Conservation (phyloP, 1,140 invertebrate genomes). For the Planococcus citri region DNA sequence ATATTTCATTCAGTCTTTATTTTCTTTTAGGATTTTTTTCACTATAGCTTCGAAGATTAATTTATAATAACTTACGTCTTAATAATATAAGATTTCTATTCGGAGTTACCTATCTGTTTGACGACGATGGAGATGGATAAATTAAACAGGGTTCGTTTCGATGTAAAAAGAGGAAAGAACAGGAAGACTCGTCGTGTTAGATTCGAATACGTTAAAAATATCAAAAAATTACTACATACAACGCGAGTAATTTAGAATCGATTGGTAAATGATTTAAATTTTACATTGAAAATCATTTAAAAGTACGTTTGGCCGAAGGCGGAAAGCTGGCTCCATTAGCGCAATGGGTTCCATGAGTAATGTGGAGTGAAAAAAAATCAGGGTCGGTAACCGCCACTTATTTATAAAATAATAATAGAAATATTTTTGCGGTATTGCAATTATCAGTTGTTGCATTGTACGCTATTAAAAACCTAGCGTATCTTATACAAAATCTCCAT, state of each 20-base stretch:
- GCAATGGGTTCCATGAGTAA: neutral
- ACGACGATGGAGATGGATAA: no score
- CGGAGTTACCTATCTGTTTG: neutral
- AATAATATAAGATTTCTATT: neutral
- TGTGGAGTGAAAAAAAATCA: neutral
- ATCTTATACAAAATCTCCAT: slow-evolving; percentile 18
- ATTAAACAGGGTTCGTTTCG: no score
- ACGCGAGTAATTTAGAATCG: neutral
- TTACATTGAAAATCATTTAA: slow-evolving; percentile 13
- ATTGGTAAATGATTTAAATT: neutral
- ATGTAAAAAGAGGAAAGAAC: no score
- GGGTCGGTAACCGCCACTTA: slow-evolving; percentile 2
- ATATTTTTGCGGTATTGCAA: slow-evolving; percentile 20
- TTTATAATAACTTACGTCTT: neutral
- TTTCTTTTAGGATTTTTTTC: no score
- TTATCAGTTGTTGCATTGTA: slow-evolving; percentile 13
- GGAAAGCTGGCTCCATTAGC: slow-evolving; percentile 9
- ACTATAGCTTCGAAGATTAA: neutral
- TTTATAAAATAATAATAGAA: slow-evolving; percentile 19
- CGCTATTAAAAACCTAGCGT: slow-evolving; percentile 4
- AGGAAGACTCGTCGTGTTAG: no score
- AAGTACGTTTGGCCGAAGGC: slow-evolving; percentile 14
- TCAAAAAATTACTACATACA: no score
- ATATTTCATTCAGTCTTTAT: neutral
- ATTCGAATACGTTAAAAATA: no score